Evolutionary conservation across 2,113 vertebrate genomes (phyloP).

Genomic region (Noctilio leporinus): DNA sequence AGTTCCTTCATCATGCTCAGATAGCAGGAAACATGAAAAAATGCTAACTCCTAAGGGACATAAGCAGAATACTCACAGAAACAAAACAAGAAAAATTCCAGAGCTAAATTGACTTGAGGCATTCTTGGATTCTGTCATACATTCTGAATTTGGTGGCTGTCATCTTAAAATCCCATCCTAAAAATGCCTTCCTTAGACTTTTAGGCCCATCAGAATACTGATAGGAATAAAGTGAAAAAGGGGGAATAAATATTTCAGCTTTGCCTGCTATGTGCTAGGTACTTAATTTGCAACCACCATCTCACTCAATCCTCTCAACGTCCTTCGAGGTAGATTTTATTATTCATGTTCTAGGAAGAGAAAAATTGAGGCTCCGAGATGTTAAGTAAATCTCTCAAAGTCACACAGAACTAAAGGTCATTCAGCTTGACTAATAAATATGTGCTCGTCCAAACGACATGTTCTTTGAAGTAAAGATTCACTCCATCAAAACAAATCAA

Average conservation of each 20-base stretch:
- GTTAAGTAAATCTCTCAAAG: background rate
- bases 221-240: background rate
- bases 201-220: background rate
- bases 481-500: background rate
- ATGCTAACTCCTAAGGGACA: conserved; percentile 39
- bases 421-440: background rate
- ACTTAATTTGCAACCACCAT: background rate
- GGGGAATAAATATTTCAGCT: background rate
- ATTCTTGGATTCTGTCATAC: background rate
- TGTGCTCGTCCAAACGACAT: background rate
- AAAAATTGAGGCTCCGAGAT: background rate
- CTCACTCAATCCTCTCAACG: background rate
- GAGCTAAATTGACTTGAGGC: background rate
- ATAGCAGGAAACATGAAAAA: conserved; percentile 14
- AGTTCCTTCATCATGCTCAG: background rate
- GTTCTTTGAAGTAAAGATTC: background rate
- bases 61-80: conserved; percentile 11
- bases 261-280: background rate
- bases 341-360: background rate
- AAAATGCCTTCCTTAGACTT: background rate
- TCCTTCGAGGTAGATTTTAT: background rate
- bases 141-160: background rate
- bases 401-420: background rate
- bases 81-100: conserved; percentile 27
- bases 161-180: background rate